Evolutionary conservation across 2,113 vertebrate genomes (phyloP), one percentile per base, ranked within the genome.

Genomic region (Dissostichus mawsoni): DNA sequence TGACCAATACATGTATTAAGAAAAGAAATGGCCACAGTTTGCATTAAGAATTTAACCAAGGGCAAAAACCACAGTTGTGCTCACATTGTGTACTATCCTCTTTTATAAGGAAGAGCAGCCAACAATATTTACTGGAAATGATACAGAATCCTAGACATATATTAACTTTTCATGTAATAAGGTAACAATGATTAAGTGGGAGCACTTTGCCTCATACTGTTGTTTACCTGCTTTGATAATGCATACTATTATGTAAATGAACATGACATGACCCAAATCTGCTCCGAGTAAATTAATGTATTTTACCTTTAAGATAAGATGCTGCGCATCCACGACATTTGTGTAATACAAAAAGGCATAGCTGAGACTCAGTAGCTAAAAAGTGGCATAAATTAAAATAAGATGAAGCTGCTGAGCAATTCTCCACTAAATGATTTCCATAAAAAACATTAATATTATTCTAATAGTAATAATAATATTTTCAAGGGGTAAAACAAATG

Each of bases 181-280:
- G 74, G 79, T 76, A 92, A 86, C 25, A 48, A 87, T 94, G 94
- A 94, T 94, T 83, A 92, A 93, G 90, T 90, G 64, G 79, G 90
- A 88, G 84, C 85, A 86, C 90, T 94, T 95, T 88, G 82, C 85
- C 75, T 86, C 85, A 74, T 82, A 77, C 83, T 83, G 81, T 72
- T 90, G 80, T 88, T 92, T 90, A 91, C 87, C 69, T 91, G 88
- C 91, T 92, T 93, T 93, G 84, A 94, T 94, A 91, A 94, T 88
- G 80, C 90, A 91, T 78, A 92, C 79, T 74, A 79, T 94, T 95
- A 95, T 95, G 94, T 90, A 94, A 95, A 94, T 94, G 88, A 90
- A 68, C 53, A 64, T 74, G 78, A 81, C 82, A 69, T 94, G 93
- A 94, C 92, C 93, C 85, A 93, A 92, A 94, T 95, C 87, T 93